Conservation (phyloP, 2,888 invertebrate genomes). For the Mythimna impura region DNA sequence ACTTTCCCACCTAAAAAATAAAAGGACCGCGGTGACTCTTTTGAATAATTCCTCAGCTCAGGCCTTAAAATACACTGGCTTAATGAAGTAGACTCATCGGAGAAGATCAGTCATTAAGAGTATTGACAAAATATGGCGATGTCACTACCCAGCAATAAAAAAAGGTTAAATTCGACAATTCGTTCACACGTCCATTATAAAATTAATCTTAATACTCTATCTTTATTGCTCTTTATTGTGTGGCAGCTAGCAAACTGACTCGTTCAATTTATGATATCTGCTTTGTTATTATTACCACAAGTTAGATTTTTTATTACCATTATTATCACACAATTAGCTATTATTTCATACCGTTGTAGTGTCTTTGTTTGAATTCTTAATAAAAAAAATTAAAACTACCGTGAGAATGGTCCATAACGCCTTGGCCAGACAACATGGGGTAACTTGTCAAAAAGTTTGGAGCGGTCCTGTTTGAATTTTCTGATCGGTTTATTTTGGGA, state of each 20-base stretch:
- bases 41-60: too few species aligned
- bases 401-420: not conserved
- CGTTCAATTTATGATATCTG: constrained; percentile 12
- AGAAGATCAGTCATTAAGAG: too few species aligned
- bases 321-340: constrained; percentile 31
- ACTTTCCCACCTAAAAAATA: too few species aligned
- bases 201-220: not conserved
- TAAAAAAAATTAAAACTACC: not conserved
- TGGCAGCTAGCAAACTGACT: constrained; percentile 2
- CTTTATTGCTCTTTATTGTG: not conserved
- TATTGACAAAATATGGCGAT: too few species aligned
- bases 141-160: too few species aligned
- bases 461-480: too few species aligned
- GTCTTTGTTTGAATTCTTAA: not conserved
- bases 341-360: constrained; percentile 14
- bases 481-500: too few species aligned
- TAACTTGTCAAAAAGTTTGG: too few species aligned
- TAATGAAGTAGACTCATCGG: too few species aligned
- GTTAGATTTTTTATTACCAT: constrained; percentile 12
- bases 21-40: too few species aligned
- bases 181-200: not conserved
- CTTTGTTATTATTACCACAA: constrained; percentile 1
- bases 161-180: not conserved
- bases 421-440: too few species aligned
- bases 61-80: too few species aligned